Percentiles rank a stretch among this genome's conserved stretches.
Evolutionary conservation across 35 echinoderm and acorn worm genomes (phyloP).

Genomic region (Anneissia japonica): DNA sequence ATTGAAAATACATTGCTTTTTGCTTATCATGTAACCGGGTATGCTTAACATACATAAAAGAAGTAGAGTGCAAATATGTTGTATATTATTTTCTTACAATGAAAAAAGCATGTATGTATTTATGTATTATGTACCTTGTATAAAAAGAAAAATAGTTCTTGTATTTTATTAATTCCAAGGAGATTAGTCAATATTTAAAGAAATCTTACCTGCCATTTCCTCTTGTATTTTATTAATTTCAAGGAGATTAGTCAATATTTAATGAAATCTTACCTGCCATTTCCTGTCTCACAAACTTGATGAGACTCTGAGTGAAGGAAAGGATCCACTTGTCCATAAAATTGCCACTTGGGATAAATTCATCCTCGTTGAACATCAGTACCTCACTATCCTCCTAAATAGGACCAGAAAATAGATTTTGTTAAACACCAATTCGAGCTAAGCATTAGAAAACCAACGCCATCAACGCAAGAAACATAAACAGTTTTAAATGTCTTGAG

Average conservation of each 20-base stretch:
- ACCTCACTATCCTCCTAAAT: slow-evolving; percentile 57
- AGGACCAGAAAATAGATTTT: neutral
- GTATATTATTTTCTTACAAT: no score
- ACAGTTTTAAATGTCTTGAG: no score
- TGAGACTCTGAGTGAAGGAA: slow-evolving; percentile 78
- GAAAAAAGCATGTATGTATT: no score
- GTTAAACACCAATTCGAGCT: neutral
- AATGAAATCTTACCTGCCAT: slow-evolving; percentile 74
- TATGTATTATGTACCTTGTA: no score
- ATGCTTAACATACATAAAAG: no score
- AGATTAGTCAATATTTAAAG: neutral
- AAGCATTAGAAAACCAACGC: neutral
- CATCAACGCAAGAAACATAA: no score
- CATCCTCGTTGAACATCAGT: slow-evolving; percentile 71
- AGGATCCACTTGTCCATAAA: slow-evolving; percentile 98
- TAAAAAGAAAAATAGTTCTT: neutral
- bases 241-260: neutral
- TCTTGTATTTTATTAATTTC: neutral
- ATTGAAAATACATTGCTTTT: no score
- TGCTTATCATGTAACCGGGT: no score
- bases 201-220: slow-evolving; percentile 75
- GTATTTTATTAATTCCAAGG: neutral
- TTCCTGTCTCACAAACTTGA: slow-evolving; percentile 78
- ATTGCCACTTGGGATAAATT: slow-evolving; percentile 63
- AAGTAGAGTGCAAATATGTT: no score